Evolutionary conservation across 2,797 vertebrate species (phyloP).

Genomic region (Anableps anableps): DNA sequence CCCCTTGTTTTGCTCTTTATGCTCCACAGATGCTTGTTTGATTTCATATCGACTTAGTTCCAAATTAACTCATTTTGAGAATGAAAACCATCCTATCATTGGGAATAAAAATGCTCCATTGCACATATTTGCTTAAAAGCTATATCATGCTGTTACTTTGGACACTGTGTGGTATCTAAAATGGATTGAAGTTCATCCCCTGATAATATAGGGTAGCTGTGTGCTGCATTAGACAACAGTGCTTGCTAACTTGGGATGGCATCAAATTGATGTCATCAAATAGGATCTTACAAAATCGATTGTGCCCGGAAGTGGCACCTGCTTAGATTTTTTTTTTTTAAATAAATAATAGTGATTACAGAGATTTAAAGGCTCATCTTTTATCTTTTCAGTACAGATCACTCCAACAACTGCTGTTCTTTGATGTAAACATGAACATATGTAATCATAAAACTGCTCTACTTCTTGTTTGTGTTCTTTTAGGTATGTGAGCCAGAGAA

Average conservation of each 20-base stretch:
- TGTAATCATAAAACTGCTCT: constrained; percentile 1
- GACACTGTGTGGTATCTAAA: constrained; percentile 65
- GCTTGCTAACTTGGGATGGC: constrained; percentile 24
- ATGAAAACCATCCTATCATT: constrained; percentile 68
- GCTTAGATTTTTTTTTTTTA: constrained; percentile 14
- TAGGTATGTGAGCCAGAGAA: constrained; percentile 97
- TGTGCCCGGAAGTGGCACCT: constrained; percentile 21
- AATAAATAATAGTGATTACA: constrained; percentile 3
- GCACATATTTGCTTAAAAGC: constrained; percentile 67
- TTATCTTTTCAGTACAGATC: background rate
- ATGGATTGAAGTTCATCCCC: constrained; percentile 45
- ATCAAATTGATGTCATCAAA: constrained; percentile 30
- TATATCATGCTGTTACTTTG: constrained; percentile 52
- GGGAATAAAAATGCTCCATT: constrained; percentile 56
- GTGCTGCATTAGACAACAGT: constrained; percentile 29
- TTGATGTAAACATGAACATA: background rate
- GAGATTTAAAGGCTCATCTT: background rate
- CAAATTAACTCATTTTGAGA: constrained; percentile 63
- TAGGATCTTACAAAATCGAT: constrained; percentile 48
- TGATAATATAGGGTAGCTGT: constrained; percentile 67
- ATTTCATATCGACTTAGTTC: constrained; percentile 38
- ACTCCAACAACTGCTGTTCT: background rate
- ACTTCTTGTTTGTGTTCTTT: constrained; percentile 16
- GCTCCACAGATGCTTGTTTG: constrained; percentile 52
- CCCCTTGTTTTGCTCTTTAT: constrained; percentile 38